phyloP scores from a whole-genome alignment of 1,140 invertebrate genomes.

The Colletes gigas region DNA sequence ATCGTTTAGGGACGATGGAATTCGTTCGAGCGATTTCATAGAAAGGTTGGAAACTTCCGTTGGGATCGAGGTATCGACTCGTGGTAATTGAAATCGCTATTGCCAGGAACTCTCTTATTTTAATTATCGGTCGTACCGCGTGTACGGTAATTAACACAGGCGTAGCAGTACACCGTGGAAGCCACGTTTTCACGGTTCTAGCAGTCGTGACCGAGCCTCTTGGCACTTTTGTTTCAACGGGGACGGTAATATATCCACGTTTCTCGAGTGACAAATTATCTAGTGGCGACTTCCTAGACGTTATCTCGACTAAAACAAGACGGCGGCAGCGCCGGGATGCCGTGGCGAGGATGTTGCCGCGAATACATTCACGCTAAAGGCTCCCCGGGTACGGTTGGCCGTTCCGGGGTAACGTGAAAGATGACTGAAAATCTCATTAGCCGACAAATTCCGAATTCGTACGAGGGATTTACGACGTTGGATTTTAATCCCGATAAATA shows the following conservation, averaged over 20 bases:
- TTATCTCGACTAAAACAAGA: slow-evolving; percentile 51
- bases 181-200: slow-evolving; percentile 31
- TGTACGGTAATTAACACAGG: slow-evolving; percentile 8
- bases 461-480: background rate
- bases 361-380: background rate
- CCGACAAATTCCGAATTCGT: slow-evolving; percentile 4
- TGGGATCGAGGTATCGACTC: background rate
- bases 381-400: background rate
- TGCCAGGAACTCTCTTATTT: background rate
- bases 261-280: slow-evolving; percentile 60
- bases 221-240: slow-evolving; percentile 36
- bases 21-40: no score
- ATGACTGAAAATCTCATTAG: slow-evolving; percentile 47
- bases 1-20: no score
- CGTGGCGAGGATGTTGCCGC: slow-evolving; percentile 17
- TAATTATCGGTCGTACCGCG: background rate
- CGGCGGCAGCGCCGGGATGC: slow-evolving; percentile 7
- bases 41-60: background rate
- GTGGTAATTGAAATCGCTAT: background rate
- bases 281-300: slow-evolving; percentile 54
- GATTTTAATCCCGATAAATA: background rate
- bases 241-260: slow-evolving; percentile 44
- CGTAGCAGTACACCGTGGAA: background rate
- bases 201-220: slow-evolving; percentile 36
- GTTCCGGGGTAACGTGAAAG: background rate